Evolutionary conservation across 2,797 vertebrate species (phyloP), one percentile per base, ranked within the genome.

Genomic region (Euphonia xanthogaster): DNA sequence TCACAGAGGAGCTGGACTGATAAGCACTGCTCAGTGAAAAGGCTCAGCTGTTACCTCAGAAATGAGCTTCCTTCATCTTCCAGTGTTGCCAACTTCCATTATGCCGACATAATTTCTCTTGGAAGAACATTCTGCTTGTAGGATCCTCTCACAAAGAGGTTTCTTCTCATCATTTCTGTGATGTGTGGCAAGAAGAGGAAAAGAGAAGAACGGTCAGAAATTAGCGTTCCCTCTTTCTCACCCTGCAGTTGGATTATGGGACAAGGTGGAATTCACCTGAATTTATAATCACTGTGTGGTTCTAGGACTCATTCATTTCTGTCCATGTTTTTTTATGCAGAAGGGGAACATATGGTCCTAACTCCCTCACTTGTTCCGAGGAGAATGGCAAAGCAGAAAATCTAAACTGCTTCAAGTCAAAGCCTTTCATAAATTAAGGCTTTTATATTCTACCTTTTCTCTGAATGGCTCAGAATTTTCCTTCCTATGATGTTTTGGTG

Each of bases 351-450:
- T 95, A 94, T 84, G 90, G 87, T 79, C 42, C n/a, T 55, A 39
- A 87, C 77, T 93, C 77, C 63, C 85, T 86, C 73, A 80, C 66
- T 83, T 85, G 63, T 92, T 95, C 25, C 0, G 10, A 75, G 66
- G 78, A 92, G 87, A 95, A 96, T 87, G 77, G 88, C 30, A 79
- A 93, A 95, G 72, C 61, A 81, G 73, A 94, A 93, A 90, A 78
- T 87, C 60, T 88, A 40, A 96, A 86, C 86, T 91, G 47, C 68
- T 95, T 93, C 83, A 70, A 95, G 87, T 90, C 78, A 85, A 89
- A 95, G 45, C 53, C 78, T 95, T 96, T 95, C 58, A 85, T 79
- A 94, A 95, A 87, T 82, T 33, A 60, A 89, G 39, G n/a, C 22
- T 89, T 96, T 95, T 87, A 37, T 77, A 42, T 94, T 93, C 18